Evolutionary conservation across 2,113 vertebrate genomes (phyloP).

Genomic region (Motacilla tschutschensis): DNA sequence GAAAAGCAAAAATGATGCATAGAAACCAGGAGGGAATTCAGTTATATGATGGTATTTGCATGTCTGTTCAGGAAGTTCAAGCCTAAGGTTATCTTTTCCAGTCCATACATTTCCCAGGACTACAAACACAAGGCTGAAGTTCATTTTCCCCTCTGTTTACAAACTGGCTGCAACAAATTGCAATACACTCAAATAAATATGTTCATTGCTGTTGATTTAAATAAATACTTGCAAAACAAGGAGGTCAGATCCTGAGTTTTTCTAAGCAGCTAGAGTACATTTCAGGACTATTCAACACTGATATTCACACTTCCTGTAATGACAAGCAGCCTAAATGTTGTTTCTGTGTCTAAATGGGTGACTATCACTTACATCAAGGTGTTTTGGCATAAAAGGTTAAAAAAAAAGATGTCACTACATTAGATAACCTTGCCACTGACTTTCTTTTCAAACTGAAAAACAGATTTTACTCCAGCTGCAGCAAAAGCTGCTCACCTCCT

Average conservation of each 20-base stretch:
- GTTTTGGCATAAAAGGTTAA: neutral
- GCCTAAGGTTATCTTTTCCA: neutral
- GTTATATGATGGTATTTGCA: neutral
- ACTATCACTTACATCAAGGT: neutral
- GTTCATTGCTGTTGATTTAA: neutral
- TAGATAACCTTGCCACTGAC: neutral
- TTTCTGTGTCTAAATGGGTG: neutral
- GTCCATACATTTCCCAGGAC: neutral
- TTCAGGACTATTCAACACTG: neutral
- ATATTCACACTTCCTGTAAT: neutral
- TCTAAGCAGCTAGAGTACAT: neutral
- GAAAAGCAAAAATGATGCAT: neutral
- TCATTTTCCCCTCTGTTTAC: neutral
- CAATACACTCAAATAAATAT: neutral
- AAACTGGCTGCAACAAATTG: neutral
- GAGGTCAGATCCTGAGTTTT: neutral
- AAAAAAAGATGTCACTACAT: neutral
- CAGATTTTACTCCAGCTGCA: neutral
- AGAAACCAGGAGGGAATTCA: neutral
- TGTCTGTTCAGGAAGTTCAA: neutral
- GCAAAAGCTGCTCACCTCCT: neutral
- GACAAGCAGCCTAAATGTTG: neutral
- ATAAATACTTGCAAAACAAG: neutral
- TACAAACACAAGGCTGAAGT: neutral
- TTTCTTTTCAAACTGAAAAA: neutral